A percentile compares a stretch with the other conserved stretches of the same genome.
Evolutionary conservation across 1,140 invertebrate genomes (phyloP).

Genomic region (Laupala kohalensis): DNA sequence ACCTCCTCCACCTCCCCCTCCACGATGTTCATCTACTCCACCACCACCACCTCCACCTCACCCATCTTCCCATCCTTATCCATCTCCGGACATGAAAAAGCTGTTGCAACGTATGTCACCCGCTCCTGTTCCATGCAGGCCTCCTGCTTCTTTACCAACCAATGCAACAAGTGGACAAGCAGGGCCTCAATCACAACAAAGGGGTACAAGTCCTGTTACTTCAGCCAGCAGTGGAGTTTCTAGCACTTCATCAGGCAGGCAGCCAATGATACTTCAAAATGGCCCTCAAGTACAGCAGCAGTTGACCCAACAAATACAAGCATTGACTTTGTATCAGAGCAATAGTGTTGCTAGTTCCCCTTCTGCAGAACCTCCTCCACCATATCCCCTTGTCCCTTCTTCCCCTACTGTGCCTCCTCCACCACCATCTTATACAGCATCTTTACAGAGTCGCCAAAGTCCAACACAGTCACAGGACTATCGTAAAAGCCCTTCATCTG

Average conservation of each 20-base stretch:
- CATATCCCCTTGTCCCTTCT: constrained; percentile 50
- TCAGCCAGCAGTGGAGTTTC: constrained; percentile 27
- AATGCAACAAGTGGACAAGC: constrained; percentile 26
- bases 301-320: constrained; percentile 72
- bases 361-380: constrained; percentile 58
- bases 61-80: constrained; percentile 30
- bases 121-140: constrained; percentile 47
- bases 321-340: constrained; percentile 62
- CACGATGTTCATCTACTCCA: constrained; percentile 41
- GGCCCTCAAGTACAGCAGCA: constrained; percentile 72
- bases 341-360: constrained; percentile 25
- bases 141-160: constrained; percentile 35
- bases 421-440: constrained; percentile 68
- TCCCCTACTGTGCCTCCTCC: constrained; percentile 47
- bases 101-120: constrained; percentile 75
- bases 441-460: constrained; percentile 73
- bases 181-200: constrained; percentile 32
- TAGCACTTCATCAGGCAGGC: constrained; percentile 29
- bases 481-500: constrained; percentile 39
- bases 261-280: constrained; percentile 69
- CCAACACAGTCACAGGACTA: constrained; percentile 54
- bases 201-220: constrained; percentile 67
- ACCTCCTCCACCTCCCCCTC: constrained; percentile 29
- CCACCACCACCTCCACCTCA: constrained; percentile 57
- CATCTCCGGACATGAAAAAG: constrained; percentile 60